These are phyloP conservation scores for Drosophila robusta DNA, from an alignment of 2,888 invertebrate genomes.

Conservation along the genomic window DNA sequence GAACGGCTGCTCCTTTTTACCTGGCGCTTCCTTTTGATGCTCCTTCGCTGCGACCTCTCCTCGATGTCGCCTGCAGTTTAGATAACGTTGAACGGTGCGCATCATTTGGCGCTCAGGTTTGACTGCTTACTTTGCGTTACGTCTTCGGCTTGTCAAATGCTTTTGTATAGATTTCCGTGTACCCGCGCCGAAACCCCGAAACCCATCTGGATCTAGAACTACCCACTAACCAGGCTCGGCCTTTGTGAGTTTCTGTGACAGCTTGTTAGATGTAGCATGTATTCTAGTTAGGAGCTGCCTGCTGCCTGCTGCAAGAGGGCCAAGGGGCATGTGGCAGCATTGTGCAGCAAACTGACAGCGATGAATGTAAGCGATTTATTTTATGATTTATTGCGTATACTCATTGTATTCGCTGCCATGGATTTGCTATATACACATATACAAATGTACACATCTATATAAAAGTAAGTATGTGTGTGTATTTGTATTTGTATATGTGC, in stretches of 20 bases:
- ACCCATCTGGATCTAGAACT: conserved; percentile 10
- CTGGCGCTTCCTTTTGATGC: conserved; percentile 47
- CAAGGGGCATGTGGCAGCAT: conserved; percentile 45
- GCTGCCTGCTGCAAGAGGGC: not conserved
- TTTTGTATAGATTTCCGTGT: conserved; percentile 74
- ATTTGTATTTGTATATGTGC: conserved; percentile 24
- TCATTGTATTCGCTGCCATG: conserved; percentile 66
- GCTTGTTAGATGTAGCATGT: conserved; percentile 77
- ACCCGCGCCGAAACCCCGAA: not conserved
- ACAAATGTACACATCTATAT: conserved; percentile 5
- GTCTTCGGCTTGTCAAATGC: conserved; percentile 74
- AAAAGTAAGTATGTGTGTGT: conserved; percentile 1
- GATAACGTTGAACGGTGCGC: conserved; percentile 77
- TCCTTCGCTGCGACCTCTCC: conserved; percentile 14
- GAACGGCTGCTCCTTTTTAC: conserved; percentile 49
- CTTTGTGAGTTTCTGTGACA: conserved; percentile 79
- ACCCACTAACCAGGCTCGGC: conserved; percentile 39
- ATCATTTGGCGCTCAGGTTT: conserved; percentile 73
- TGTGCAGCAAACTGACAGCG: conserved; percentile 77
- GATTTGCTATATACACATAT: conserved; percentile 43
- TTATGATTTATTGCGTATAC: conserved; percentile 80
- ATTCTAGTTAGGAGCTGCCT: conserved; percentile 50
- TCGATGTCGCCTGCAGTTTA: conserved; percentile 69
- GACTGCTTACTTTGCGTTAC: conserved; percentile 77
- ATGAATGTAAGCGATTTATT: conserved; percentile 82